Conservation (phyloP, 2,113 vertebrate species). For the Amphilophus citrinellus region DNA sequence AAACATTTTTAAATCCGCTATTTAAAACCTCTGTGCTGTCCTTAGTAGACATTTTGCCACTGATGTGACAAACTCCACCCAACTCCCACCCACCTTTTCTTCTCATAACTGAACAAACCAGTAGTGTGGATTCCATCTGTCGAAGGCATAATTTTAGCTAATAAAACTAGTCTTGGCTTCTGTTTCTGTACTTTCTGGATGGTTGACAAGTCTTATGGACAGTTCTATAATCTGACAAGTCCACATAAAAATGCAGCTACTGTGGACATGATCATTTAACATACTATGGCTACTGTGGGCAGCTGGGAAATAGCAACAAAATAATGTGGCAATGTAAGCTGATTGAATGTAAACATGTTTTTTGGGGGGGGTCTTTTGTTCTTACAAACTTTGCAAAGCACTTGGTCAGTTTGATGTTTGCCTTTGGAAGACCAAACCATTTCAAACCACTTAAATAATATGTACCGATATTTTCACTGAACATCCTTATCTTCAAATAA, state of each 20-base stretch:
- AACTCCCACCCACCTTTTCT: conserved; percentile 1
- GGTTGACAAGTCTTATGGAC: conserved; percentile 1
- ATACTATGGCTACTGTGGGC: not conserved
- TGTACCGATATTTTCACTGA: not conserved
- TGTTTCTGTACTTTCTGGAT: conserved; percentile 6
- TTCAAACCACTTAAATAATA: not conserved
- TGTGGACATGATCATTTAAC: not conserved
- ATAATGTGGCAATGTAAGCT: not conserved
- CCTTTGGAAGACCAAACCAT: not conserved
- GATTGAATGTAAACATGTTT: not conserved
- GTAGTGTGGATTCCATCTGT: conserved; percentile 1
- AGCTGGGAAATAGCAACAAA: not conserved
- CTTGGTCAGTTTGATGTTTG: not conserved
- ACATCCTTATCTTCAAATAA: not conserved
- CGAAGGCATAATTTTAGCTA: not conserved
- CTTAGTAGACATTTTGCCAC: not conserved
- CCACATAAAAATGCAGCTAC: not conserved
- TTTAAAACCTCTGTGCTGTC: not conserved
- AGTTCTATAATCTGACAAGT: not conserved
- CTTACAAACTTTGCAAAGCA: not conserved
- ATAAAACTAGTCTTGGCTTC: conserved; percentile 8
- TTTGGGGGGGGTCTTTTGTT: not conserved
- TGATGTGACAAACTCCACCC: not conserved
- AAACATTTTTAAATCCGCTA: not conserved
- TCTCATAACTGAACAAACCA: conserved; percentile 5